Evolutionary conservation across 2,888 invertebrate genomes (phyloP), one percentile per base, ranked within the genome.

Genomic region (Lasius platythorax): DNA sequence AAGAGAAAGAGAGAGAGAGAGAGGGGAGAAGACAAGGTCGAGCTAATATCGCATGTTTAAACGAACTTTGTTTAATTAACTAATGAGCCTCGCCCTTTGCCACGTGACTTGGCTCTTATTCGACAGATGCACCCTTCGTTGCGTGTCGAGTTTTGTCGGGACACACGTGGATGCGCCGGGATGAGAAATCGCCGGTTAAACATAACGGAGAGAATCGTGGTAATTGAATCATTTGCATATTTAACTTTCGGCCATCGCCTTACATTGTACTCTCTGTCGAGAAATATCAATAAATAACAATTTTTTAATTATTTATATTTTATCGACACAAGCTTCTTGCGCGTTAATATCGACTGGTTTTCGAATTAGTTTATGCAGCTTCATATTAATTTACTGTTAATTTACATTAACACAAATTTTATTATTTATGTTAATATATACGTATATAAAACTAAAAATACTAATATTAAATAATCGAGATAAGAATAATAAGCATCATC

Each of bases 41-140:
- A 84, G 78, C 66, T 86, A 83, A 82, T 82, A 85, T 89, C 85
- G 90, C 87, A 86, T 90, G 91, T 67, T 43, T 23, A 46, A 73
- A 81, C 86, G 79, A 83, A 83, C 86, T 91, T 91, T 89, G 91
- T 91, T 91, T 92, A 92, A 92, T 92, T 91, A 92, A 91, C 91
- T 92, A 92, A 92, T 89, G 91, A 91, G 87, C 89, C 92, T 85
- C 91, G 91, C 92, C 92, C 88, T 86, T 66, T 67, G 84, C 86
- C 84, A 90, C 91, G 89, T 88, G 88, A 61, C 23, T 74, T 61
- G 83, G 68, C 68, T 87, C 84, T 87, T 64, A 81, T 86, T 86
- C 66, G n/a, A 28, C 68, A 75, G 82, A 85, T 84, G 82, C 66
- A 86, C 82, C 68, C 79, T 23, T 89, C 87, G 85, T 87, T 30